Evolutionary conservation across 2,888 invertebrate genomes (phyloP).

Genomic region (Mythimna loreyi): DNA sequence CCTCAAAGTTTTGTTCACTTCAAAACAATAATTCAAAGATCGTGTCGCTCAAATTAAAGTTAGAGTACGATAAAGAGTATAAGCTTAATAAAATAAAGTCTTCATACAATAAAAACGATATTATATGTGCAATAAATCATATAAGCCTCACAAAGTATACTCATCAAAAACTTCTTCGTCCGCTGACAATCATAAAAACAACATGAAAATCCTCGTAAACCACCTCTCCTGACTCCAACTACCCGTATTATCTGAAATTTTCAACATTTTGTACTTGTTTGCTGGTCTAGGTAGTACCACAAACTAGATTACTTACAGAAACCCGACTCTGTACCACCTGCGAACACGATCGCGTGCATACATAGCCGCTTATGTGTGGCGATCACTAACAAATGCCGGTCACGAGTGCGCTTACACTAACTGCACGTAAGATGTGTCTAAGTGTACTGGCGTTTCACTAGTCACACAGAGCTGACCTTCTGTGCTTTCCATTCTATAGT

Average conservation of each 20-base stretch:
- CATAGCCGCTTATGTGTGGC: neutral
- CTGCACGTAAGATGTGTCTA: neutral
- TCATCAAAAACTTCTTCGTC: slow-evolving; percentile 44
- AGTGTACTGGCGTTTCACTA: neutral
- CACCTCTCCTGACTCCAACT: slow-evolving; percentile 19
- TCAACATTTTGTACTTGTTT: slow-evolving; percentile 18
- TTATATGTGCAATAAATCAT: slow-evolving; percentile 25
- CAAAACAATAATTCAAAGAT: neutral
- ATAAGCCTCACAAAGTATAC: slow-evolving; percentile 23
- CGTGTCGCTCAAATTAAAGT: slow-evolving; percentile 3
- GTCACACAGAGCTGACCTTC: neutral
- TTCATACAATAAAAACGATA: slow-evolving; percentile 39
- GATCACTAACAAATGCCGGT: neutral
- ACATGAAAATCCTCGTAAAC: slow-evolving; percentile 50
- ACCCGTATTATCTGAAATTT: slow-evolving; percentile 27
- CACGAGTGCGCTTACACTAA: neutral
- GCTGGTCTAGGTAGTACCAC: neutral
- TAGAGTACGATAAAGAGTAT: slow-evolving; percentile 4
- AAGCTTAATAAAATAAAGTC: slow-evolving; percentile 14
- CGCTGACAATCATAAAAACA: slow-evolving; percentile 58
- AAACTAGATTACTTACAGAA: slow-evolving; percentile 5
- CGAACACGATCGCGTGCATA: neutral
- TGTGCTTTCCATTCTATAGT: neutral
- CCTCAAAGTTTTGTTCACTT: neutral
- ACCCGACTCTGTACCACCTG: neutral